Base-by-base conservation (phyloP, 2,888 invertebrate species). In the Drosophila greeni region DNA sequence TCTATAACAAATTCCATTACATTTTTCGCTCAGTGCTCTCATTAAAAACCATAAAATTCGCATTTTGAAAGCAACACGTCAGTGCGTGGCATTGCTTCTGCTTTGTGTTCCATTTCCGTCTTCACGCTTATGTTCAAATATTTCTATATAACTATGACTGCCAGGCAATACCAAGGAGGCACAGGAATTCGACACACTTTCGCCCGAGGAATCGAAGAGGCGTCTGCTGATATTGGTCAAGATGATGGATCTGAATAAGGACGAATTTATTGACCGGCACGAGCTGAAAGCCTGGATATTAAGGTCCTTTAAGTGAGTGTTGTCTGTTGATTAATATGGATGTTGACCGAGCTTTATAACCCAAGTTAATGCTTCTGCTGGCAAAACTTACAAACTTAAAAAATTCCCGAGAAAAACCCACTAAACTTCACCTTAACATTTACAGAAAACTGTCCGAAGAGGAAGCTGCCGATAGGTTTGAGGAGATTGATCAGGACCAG, bases 261-360 rank as follows among this genome's bases (percentile, higher is more conserved):
- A 99, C 88, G 90, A 92, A 66, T 90, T 90, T 72, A 93, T 99
- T 66, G 94, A 95, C 87, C 91, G 93, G 65, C 90, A 91, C 55
- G 98, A 99, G 88, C 90, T 99, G 11, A 95, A 94, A 87, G 92
- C 94, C 5, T 99, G 98, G 98, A 97, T 99, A 82, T 89, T 97
- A 73, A 92, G 95, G 78, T 97, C 98, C 16, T 98, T 98, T 89
- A 91, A 91, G 94, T 95, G 90, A 90, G 90, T 85, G 85, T 84
- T 82, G 83, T 82, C 47, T 73, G 83, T 85, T 76, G 65, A 86
- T 85, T 85, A 86, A 84, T 73, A 74, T 74, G 68, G 34, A 34
- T 55, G 48, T 53, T 45, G 45, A 31, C 45, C 36, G 31, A 39
- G 54, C 39, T 47, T 3, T 20, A 14, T 47, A 47, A 47, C 45